A percentile compares a stretch with the other conserved stretches of the same genome.
phyloP scores from a whole-genome alignment of 2,113 vertebrate genomes.

The Tricholaema leucomelas region DNA sequence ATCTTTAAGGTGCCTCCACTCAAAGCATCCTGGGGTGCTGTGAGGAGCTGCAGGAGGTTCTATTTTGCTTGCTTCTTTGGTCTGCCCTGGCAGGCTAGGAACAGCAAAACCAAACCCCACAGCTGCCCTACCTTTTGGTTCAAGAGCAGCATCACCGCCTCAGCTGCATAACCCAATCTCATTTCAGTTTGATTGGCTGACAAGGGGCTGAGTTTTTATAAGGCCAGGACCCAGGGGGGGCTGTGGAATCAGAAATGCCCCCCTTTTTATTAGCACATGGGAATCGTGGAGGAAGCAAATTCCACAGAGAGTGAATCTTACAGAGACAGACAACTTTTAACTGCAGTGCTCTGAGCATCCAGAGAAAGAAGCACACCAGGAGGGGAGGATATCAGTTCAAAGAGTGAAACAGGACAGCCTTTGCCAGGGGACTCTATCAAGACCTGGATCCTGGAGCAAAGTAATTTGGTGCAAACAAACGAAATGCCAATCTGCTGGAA shows the following conservation, averaged over 20 bases:
- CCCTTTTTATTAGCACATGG: background rate
- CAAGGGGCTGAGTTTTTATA: background rate
- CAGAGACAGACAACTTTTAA: background rate
- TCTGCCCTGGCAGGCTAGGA: background rate
- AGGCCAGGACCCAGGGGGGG: background rate
- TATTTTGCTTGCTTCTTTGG: background rate
- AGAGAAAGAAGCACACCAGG: background rate
- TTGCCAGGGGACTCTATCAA: accelerated
- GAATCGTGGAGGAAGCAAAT: background rate
- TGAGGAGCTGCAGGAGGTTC: background rate
- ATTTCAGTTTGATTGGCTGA: background rate
- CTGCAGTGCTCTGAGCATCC: background rate
- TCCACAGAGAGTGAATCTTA: background rate
- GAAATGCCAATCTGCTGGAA: background rate
- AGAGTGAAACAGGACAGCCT: background rate
- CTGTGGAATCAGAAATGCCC: background rate
- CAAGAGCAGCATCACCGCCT: background rate
- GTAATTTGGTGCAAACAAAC: background rate
- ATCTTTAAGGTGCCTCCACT: too few species aligned
- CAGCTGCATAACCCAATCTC: background rate
- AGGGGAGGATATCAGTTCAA: too few species aligned
- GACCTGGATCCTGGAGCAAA: background rate
- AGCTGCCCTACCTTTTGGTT: background rate
- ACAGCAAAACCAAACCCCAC: background rate
- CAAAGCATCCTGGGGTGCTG: too few species aligned